Conservation (phyloP, 2,113 vertebrate genomes). For the Thomomys bottae region DNA sequence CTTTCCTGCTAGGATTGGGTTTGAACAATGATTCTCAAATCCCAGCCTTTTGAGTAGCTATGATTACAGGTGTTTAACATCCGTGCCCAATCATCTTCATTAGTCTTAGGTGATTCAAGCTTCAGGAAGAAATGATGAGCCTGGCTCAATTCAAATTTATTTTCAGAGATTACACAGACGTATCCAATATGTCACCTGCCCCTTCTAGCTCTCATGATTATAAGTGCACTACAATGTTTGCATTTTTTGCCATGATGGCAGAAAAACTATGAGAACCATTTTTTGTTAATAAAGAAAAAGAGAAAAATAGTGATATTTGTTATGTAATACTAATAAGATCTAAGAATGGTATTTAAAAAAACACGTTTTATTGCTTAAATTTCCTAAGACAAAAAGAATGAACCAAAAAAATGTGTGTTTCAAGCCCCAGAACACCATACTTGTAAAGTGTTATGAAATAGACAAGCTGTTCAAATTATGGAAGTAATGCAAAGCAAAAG, state of each 20-base stretch:
- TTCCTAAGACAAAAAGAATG: slow-evolving; percentile 1
- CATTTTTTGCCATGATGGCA: neutral
- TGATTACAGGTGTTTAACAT: too few relatives aligned
- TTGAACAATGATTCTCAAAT: too few relatives aligned
- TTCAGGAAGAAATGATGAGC: neutral
- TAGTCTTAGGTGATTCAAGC: neutral
- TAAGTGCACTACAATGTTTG: neutral
- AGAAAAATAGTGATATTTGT: neutral
- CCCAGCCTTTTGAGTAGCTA: too few relatives aligned
- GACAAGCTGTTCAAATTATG: neutral
- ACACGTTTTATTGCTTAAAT: slow-evolving; percentile 1
- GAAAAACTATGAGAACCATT: neutral
- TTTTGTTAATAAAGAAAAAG: neutral
- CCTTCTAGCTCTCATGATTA: neutral
- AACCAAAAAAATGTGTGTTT: neutral
- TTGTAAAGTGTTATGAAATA: neutral
- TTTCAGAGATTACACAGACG: neutral
- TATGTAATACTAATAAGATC: neutral
- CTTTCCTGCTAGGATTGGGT: too few relatives aligned
- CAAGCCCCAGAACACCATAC: slow-evolving; percentile 5
- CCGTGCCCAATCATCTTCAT: neutral
- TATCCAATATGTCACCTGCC: neutral
- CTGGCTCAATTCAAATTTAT: slow-evolving; percentile 3
- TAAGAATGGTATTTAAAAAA: neutral
- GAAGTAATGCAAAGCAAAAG: neutral